Conservation (phyloP, 2,113 vertebrate genomes). For the Agelaius phoeniceus region DNA sequence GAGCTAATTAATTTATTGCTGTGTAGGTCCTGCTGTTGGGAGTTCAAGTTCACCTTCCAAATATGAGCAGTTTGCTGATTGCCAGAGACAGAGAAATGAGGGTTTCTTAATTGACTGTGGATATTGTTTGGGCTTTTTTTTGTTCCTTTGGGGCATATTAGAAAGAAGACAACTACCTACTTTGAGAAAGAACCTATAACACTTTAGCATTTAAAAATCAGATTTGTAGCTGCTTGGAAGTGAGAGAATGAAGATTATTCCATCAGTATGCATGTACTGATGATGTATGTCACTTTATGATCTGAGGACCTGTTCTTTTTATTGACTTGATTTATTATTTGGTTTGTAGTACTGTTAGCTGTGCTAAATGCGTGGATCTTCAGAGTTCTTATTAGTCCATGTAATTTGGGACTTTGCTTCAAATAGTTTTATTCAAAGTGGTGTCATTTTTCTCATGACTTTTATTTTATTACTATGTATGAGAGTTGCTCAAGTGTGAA, state of each 20-base stretch:
- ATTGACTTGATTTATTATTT: background rate
- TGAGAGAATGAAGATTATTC: background rate
- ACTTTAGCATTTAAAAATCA: background rate
- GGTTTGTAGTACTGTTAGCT: background rate
- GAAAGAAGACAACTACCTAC: background rate
- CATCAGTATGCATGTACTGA: background rate
- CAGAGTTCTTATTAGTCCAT: background rate
- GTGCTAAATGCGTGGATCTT: background rate
- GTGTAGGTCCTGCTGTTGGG: background rate
- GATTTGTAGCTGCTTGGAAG: background rate
- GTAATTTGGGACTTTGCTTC: background rate
- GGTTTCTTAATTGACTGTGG: background rate
- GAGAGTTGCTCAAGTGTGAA: background rate
- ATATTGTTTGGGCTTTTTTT: background rate
- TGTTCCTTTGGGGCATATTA: background rate
- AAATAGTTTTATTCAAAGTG: background rate
- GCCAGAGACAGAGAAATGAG: background rate
- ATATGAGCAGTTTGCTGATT: background rate
- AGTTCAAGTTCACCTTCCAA: conserved; percentile 14
- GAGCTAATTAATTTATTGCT: background rate
- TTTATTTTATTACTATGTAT: background rate
- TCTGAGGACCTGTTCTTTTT: background rate
- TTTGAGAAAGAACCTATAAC: background rate
- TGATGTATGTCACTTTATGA: background rate
- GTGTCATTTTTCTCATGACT: background rate